A percentile compares a stretch with the other conserved stretches of the same genome.
Evolutionary conservation across 1,140 invertebrate species (phyloP).

Genomic region (Drosophila parabipectinata): DNA sequence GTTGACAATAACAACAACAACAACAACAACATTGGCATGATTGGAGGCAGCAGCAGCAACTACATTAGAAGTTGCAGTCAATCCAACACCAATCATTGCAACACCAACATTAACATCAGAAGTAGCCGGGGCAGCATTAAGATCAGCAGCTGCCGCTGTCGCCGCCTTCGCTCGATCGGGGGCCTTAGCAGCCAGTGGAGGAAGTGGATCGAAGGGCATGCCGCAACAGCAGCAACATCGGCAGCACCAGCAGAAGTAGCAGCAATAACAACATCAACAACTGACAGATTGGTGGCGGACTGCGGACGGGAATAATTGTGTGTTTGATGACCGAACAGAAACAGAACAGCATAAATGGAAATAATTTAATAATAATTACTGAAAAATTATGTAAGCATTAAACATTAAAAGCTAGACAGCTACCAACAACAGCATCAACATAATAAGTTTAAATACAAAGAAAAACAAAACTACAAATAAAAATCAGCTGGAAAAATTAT

Average conservation of each 20-base stretch:
- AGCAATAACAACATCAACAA: conserved; percentile 48
- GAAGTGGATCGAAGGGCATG: conserved; percentile 21
- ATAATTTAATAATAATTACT: conserved; percentile 82
- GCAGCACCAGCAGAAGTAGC: conserved; percentile 32
- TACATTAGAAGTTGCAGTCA: conserved; percentile 11
- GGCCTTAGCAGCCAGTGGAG: conserved; percentile 13
- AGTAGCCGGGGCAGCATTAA: conserved; percentile 12
- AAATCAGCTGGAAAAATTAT: conserved; percentile 82
- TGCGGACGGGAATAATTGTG: conserved; percentile 42
- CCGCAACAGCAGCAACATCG: conserved; percentile 28
- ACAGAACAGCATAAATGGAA: conserved; percentile 68
- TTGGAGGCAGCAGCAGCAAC: conserved; percentile 22
- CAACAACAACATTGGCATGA: conserved; percentile 37
- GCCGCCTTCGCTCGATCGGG: conserved; percentile 13
- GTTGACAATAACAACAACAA: conserved; percentile 40
- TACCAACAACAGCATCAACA: conserved; percentile 79
- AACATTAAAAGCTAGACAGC: conserved; percentile 80
- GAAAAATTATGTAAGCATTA: conserved; percentile 80
- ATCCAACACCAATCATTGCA: conserved; percentile 7
- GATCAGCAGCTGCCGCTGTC: conserved; percentile 23
- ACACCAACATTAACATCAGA: conserved; percentile 22
- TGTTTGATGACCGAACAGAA: conserved; percentile 54
- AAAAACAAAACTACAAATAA: conserved; percentile 76
- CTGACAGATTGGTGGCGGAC: conserved; percentile 59
- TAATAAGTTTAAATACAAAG: conserved; percentile 82